Base-by-base conservation (phyloP, 2,797 vertebrate species). In the Chaetodon trifasciatus region DNA sequence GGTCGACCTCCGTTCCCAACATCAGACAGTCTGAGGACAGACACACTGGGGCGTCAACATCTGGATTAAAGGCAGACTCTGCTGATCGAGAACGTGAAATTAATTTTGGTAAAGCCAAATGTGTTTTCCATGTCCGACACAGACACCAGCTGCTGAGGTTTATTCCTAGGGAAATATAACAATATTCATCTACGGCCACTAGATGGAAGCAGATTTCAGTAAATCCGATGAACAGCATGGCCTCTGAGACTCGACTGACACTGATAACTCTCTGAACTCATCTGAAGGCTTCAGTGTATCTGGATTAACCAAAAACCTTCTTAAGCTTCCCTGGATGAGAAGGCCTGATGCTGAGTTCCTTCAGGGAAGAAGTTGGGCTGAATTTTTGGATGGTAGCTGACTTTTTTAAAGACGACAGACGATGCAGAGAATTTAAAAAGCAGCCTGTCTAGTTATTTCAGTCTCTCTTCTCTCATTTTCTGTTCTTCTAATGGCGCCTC, bases 1-100 rank as follows among this genome's bases (percentile, higher is more conserved):
- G 90, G 74, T 98, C 97, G 0, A 98, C 90, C 84, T 97, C 97
- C 39, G 93, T 95, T 44, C 94, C 96, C 87, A 97, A 83, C 92
- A 96, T 86, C 81, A 94, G 75, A 69, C 77, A 81, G 6, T 96
- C 97, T 98, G 49, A 11, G 63, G 19, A 76, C 0, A 19, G 12
- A 69, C 52, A 74, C 37, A 56, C 49, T 24, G 40, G 53, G 0
- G 10, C 0, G 17, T 53, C 7, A 32, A 0, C 17, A 39, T 74
- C 39, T 35, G 8, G 35, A 57, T n/a, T 46, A 19, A 58, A 65
- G 21, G 1, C 23, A 10, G 4, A 63, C 10, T 35, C 39, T 35
- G 42, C 35, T 64, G 4, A 2, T 37, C 32, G 58, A 63, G 5
- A 12, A 49, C 11, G 6, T 66, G 7, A n/a, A 56, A 50, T 8